Base-by-base conservation (phyloP, 2,113 vertebrate species). In the Rhinolophus ferrumequinum region DNA sequence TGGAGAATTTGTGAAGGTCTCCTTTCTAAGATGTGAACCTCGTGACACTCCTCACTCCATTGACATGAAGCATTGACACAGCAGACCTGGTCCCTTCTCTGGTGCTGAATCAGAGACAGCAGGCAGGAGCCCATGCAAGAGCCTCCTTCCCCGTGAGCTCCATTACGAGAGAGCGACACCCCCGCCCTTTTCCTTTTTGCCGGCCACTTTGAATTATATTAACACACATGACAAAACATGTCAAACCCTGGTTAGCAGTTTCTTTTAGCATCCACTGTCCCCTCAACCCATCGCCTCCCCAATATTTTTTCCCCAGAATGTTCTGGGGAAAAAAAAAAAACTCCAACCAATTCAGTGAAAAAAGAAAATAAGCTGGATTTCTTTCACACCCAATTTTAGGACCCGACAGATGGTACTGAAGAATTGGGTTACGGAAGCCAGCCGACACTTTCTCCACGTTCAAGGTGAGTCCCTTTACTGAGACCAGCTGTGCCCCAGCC, bases 131-230 rank as follows among this genome's bases (percentile, higher is more conserved):
- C 18, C 76, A 10, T 0, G 10, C 35, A 54, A 30, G 30, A 33
- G 35, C 10, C 84, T 80, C 47, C 9, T 33, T 50, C 56, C 18
- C 16, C 52, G 35, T 41, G 38, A 80, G 30, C 62, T 38, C 66
- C 2, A 0, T 13, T 41, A 24, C 0, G 1, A 62, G 60, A 81
- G 33, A 82, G 13, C 8, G 62, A 60, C 0, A 0, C 21, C 26
- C 26, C 22, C 13, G 7, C 19, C n/a, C 26, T 73, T 80, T 72
- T 33, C 66, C 72, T 91, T 84, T 88, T 13, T 47, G 16, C 60
- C 67, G 82, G 70, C 18, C 24, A 13, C 16, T 84, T 66, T 38
- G 83, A 54, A 80, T 80, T 26, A 47, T 73, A 66, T 52, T 56
- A 89, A 67, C n/a, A 69, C 77, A 91, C 84, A 62, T 22, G 73